Evolutionary conservation across 2,113 vertebrate genomes (phyloP).

Genomic region (Microtus montanus): DNA sequence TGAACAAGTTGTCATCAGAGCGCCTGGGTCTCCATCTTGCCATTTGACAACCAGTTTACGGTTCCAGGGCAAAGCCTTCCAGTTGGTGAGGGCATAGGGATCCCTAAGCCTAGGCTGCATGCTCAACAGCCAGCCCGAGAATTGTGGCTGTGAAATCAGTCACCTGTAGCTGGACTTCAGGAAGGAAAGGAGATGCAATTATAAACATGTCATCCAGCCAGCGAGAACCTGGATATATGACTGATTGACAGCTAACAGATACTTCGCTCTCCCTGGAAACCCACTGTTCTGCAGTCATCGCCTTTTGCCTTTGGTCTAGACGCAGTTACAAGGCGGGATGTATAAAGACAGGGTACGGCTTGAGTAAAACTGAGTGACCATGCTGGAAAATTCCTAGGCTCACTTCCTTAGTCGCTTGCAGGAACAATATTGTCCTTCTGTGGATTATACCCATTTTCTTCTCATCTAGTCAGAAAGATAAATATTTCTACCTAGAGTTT

Average conservation of each 20-base stretch:
- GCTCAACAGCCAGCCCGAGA: not conserved
- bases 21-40: not conserved
- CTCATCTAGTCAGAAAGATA: not conserved
- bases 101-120: accelerated
- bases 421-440: not conserved
- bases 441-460: not conserved
- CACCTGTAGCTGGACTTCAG: not conserved
- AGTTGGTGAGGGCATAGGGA: not conserved
- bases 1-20: conserved; percentile 60
- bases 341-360: not conserved
- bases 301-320: not conserved
- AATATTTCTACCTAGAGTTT: conserved; percentile 23
- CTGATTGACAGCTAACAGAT: accelerated
- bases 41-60: not conserved
- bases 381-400: not conserved
- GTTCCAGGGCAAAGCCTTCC: not conserved
- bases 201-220: not conserved
- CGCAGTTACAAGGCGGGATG: not conserved
- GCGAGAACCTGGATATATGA: not conserved
- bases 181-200: not conserved
- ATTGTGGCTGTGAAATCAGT: not conserved
- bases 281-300: not conserved
- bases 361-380: not conserved
- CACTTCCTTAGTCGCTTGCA: not conserved
- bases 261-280: not conserved